Percentiles rank a stretch among this genome's conserved stretches.
phyloP scores from a whole-genome alignment of 2,888 invertebrate genomes.

The Malthinus flaveolus region DNA sequence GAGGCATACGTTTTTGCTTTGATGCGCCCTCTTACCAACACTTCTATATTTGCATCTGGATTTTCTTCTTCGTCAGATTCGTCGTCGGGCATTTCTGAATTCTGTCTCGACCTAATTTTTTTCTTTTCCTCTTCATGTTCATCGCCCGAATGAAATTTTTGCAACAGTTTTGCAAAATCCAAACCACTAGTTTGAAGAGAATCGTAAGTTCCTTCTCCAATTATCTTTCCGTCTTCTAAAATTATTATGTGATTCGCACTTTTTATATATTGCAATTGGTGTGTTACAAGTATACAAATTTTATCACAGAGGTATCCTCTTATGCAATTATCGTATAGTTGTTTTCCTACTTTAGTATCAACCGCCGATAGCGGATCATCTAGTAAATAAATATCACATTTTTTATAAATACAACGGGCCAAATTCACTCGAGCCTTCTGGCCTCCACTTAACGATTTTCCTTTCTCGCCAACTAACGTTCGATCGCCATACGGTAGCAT shows the following conservation, averaged over 20 bases:
- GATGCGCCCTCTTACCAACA: constrained; percentile 44
- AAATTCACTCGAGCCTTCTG: constrained; percentile 78
- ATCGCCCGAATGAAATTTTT: constrained; percentile 45
- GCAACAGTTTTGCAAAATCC: constrained; percentile 57
- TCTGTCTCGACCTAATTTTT: constrained; percentile 45
- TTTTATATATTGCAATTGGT: constrained; percentile 65
- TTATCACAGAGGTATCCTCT: constrained; percentile 59
- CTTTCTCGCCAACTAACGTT: constrained; percentile 77
- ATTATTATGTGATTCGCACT: constrained; percentile 58
- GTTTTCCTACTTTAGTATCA: constrained; percentile 70
- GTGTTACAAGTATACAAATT: constrained; percentile 65
- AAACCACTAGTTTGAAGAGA: constrained; percentile 57
- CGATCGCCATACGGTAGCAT: constrained; percentile 72
- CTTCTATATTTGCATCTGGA: constrained; percentile 46
- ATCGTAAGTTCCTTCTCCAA: constrained; percentile 64
- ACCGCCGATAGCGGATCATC: constrained; percentile 84
- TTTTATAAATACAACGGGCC: constrained; percentile 72
- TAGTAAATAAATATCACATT: constrained; percentile 77
- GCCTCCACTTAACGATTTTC: constrained; percentile 77
- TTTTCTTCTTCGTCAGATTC: constrained; percentile 41
- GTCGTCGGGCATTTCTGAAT: constrained; percentile 38
- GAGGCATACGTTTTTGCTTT: constrained; percentile 49
- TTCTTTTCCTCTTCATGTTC: constrained; percentile 45
- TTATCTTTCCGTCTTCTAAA: constrained; percentile 58
- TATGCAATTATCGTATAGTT: constrained; percentile 71